Evolutionary conservation across 2,888 invertebrate species (phyloP).

Genomic region (Punctoribates punctum): DNA sequence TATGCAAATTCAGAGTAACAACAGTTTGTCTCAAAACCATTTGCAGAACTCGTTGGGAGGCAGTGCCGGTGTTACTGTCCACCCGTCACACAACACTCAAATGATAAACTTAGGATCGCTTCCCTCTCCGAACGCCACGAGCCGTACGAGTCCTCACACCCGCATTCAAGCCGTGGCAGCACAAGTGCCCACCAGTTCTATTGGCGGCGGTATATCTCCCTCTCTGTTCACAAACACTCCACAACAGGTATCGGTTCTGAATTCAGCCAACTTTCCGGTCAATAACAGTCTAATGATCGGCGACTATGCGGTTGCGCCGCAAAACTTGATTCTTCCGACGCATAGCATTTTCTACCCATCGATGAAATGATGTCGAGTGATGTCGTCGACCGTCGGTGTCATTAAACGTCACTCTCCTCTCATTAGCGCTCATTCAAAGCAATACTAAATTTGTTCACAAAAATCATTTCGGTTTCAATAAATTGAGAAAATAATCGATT

Average conservation of each 20-base stretch:
- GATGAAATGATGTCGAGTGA: no score
- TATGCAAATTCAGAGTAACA: conserved; percentile 22
- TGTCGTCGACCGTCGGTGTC: no score
- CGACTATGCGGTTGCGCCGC: conserved; percentile 63
- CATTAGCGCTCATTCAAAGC: no score
- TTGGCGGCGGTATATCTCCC: conserved; percentile 69
- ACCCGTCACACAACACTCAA: neutral
- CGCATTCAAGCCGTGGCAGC: conserved; percentile 47
- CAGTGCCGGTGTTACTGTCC: neutral
- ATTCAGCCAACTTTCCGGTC: conserved; percentile 63
- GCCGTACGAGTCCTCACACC: conserved; percentile 5
- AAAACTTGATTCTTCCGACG: conserved; percentile 23
- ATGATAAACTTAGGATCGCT: conserved; percentile 44
- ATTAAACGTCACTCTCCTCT: no score
- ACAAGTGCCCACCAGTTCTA: conserved; percentile 54
- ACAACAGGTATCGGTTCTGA: conserved; percentile 60
- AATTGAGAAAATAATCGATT: no score
- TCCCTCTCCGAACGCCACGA: conserved; percentile 50
- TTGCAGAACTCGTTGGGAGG: neutral
- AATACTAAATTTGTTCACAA: no score
- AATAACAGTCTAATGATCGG: conserved; percentile 72
- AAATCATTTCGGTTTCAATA: no score
- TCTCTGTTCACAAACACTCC: conserved; percentile 59
- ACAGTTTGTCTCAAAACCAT: conserved; percentile 3
- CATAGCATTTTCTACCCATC: neutral